Evolutionary conservation across 2,113 vertebrate species (phyloP).

Genomic region (Morone saxatilis): DNA sequence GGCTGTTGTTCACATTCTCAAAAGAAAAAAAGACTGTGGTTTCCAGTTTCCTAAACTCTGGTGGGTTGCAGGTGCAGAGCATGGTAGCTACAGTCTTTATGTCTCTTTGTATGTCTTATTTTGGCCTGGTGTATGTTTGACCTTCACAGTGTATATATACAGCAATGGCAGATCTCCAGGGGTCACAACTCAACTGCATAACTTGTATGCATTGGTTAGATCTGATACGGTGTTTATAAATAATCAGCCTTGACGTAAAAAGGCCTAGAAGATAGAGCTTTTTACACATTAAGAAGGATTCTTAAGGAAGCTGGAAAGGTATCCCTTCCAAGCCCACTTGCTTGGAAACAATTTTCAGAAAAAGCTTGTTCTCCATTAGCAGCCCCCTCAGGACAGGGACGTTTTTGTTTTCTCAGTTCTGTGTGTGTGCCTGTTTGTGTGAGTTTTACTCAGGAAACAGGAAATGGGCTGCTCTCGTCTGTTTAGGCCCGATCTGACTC

Average conservation of each 20-base stretch:
- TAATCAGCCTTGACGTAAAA: slow-evolving; percentile 7
- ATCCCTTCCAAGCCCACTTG: background rate
- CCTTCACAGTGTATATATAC: background rate
- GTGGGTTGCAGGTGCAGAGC: slow-evolving; percentile 50
- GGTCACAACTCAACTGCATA: background rate
- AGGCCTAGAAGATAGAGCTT: slow-evolving; percentile 8
- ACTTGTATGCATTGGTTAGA: background rate
- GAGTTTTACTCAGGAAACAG: slow-evolving; percentile 78
- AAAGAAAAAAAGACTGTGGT: background rate
- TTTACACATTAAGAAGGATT: background rate
- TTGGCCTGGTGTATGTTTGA: background rate
- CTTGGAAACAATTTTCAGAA: slow-evolving; percentile 31
- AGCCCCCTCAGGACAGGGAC: slow-evolving; percentile 32
- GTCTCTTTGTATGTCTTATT: background rate
- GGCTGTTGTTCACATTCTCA: background rate
- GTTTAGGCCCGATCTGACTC: slow-evolving; percentile 78
- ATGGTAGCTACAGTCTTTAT: slow-evolving; percentile 10
- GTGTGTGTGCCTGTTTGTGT: slow-evolving; percentile 26
- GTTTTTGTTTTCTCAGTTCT: slow-evolving; percentile 57
- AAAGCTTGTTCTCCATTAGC: slow-evolving; percentile 33
- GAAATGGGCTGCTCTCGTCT: slow-evolving; percentile 76
- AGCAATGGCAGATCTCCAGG: background rate
- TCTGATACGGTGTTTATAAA: background rate
- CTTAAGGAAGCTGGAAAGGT: background rate
- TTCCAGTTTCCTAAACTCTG: slow-evolving; percentile 20